Conservation (phyloP, 1,140 invertebrate genomes). For the Saxidomus purpurata region DNA sequence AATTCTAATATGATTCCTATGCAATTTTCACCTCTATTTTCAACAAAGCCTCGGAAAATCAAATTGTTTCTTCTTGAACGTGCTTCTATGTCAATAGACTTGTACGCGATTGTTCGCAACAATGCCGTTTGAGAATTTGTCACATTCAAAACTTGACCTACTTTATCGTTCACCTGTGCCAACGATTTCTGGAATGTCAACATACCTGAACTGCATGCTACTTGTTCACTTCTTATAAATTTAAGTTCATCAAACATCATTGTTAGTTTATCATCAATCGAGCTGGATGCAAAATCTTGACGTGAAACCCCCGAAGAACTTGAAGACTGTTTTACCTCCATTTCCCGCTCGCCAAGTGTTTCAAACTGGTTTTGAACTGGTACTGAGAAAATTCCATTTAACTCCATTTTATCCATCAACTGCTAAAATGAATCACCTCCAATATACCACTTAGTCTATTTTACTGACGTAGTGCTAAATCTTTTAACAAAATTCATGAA, state of each 20-base stretch:
- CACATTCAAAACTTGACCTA: background rate
- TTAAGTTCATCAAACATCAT: constrained; percentile 35
- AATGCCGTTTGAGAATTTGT: background rate
- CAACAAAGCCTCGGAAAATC: constrained; percentile 16
- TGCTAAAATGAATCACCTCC: too few relatives aligned
- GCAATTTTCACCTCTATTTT: constrained; percentile 46
- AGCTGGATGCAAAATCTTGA: background rate
- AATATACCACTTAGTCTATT: too few relatives aligned
- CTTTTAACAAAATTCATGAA: too few relatives aligned
- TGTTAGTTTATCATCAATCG: constrained; percentile 1
- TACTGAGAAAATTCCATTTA: background rate
- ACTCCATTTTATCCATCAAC: background rate
- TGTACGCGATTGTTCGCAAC: constrained; percentile 8
- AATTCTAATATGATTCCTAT: background rate
- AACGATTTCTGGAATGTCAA: background rate
- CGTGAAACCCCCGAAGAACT: background rate
- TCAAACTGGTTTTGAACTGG: constrained; percentile 2
- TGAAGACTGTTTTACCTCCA: too few relatives aligned
- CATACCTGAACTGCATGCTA: background rate
- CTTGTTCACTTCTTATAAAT: constrained; percentile 32
- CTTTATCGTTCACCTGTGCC: background rate
- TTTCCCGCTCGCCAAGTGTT: background rate
- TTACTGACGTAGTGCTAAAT: too few relatives aligned
- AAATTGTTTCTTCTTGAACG: constrained; percentile 24
- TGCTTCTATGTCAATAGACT: constrained; percentile 35